Conservation (phyloP, 2,113 vertebrate genomes). For the Beaufortia kweichowensis region DNA sequence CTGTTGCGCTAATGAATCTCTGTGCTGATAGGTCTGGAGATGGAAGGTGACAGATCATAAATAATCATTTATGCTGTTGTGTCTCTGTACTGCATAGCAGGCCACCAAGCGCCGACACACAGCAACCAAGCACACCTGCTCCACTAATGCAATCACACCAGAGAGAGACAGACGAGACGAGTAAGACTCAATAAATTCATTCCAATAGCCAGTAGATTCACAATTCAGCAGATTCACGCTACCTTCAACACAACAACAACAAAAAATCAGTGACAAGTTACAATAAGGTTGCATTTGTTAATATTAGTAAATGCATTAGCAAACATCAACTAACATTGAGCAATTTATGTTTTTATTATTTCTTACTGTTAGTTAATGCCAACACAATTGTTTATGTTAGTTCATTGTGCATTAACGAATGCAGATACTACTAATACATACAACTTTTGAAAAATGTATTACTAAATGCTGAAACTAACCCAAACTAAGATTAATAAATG, state of each 20-base stretch:
- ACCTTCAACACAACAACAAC: background rate
- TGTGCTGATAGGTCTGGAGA: conserved; percentile 74
- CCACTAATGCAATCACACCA: conserved; percentile 53
- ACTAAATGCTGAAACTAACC: too few species aligned
- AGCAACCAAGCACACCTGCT: conserved; percentile 66
- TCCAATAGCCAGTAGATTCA: conserved; percentile 41
- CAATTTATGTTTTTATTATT: too few species aligned
- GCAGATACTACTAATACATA: too few species aligned
- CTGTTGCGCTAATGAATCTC: conserved; percentile 77
- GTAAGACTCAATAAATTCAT: conserved; percentile 42
- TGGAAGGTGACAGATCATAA: conserved; percentile 80
- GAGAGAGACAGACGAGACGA: conserved; percentile 11
- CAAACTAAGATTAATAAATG: too few species aligned
- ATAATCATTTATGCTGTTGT: conserved; percentile 78
- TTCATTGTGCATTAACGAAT: too few species aligned
- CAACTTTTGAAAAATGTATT: too few species aligned
- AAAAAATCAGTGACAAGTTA: background rate
- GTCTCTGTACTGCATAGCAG: conserved; percentile 70
- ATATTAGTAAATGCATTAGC: too few species aligned
- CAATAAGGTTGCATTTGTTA: too few species aligned
- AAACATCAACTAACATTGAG: too few species aligned
- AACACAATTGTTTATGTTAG: too few species aligned
- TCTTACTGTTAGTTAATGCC: too few species aligned
- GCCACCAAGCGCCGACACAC: conserved; percentile 63
- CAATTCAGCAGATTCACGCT: conserved; percentile 1